Evolutionary conservation across 2,797 vertebrate genomes (phyloP).

Genomic region (Columba guinea): DNA sequence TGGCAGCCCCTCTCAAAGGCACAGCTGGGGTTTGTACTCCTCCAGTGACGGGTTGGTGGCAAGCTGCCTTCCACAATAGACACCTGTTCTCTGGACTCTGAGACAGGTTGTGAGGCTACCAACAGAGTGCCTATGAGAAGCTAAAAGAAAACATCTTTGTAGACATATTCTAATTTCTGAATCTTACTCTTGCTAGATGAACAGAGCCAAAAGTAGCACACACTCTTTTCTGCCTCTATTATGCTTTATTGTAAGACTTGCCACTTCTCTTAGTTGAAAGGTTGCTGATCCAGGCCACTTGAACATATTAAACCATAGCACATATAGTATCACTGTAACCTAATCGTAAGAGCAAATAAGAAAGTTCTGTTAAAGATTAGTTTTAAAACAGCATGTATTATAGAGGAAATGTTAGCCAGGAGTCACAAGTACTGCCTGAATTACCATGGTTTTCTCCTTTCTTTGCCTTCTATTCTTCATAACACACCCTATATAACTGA

Average conservation of each 20-base stretch:
- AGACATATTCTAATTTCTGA: background rate
- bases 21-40: background rate
- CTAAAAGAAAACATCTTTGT: fast-evolving
- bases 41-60: fast-evolving
- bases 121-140: background rate
- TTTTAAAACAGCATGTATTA: background rate
- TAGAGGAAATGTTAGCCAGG: background rate
- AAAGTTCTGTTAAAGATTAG: background rate
- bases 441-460: background rate
- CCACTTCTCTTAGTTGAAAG: background rate
- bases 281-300: background rate
- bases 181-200: background rate
- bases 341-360: background rate
- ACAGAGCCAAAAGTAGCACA: background rate
- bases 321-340: background rate
- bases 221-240: background rate
- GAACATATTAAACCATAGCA: background rate
- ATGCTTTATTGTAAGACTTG: fast-evolving
- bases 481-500: background rate
- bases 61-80: background rate
- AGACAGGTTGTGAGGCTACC: background rate
- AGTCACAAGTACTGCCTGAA: background rate
- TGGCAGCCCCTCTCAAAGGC: background rate
- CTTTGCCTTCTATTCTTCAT: background rate
- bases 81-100: background rate